Conservation (phyloP, 1,140 invertebrate genomes). For the Ostrea denselamellosa region DNA sequence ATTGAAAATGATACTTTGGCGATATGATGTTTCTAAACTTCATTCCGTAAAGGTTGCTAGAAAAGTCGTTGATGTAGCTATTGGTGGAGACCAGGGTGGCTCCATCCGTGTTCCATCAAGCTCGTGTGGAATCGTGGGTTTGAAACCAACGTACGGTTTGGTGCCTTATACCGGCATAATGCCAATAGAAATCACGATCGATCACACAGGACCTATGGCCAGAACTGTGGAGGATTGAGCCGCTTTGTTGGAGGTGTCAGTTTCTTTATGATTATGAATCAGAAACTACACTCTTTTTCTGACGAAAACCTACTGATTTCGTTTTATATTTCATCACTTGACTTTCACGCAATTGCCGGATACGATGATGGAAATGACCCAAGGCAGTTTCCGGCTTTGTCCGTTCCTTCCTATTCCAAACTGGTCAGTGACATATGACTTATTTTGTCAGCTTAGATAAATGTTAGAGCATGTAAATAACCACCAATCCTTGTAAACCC, state of each 20-base stretch:
- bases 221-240: slow-evolving; percentile 71
- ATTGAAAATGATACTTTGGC: too few relatives aligned
- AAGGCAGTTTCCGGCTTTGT: slow-evolving; percentile 58
- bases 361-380: slow-evolving; percentile 69
- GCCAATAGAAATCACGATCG: slow-evolving; percentile 63
- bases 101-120: slow-evolving; percentile 75
- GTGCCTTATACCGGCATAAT: slow-evolving; percentile 72
- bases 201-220: slow-evolving; percentile 74
- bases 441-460: too few relatives aligned
- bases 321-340: background rate
- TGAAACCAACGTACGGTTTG: slow-evolving; percentile 76
- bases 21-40: too few relatives aligned
- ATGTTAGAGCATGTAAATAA: too few relatives aligned
- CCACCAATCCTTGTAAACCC: too few relatives aligned
- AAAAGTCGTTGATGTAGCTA: slow-evolving; percentile 70
- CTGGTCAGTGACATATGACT: slow-evolving; percentile 54
- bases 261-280: background rate
- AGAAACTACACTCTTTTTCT: background rate
- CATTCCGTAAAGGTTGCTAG: slow-evolving; percentile 53
- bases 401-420: slow-evolving; percentile 62
- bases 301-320: background rate
- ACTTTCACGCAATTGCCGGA: slow-evolving; percentile 71
- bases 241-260: slow-evolving; percentile 68
- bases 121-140: slow-evolving; percentile 73
- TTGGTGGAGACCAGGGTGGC: slow-evolving; percentile 72